Conservation (phyloP, 2,113 vertebrate species). For the Rhinoptilus africanus region DNA sequence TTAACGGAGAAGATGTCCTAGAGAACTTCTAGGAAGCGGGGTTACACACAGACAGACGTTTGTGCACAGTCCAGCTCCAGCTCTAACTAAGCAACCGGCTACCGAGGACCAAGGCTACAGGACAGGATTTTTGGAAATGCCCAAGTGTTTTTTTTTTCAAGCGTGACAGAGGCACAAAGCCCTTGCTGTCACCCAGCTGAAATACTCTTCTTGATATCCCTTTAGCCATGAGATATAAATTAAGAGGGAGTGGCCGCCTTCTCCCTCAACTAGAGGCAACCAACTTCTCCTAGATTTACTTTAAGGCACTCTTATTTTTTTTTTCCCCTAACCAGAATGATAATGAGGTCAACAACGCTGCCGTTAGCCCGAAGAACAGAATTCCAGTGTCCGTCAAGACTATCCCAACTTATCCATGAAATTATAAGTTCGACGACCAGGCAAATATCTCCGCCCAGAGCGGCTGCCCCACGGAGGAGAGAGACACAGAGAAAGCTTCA, state of each 20-base stretch:
- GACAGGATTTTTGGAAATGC: not conserved
- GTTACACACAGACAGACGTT: fast-evolving
- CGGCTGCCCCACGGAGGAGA: fast-evolving
- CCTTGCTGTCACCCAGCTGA: not conserved
- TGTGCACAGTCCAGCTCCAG: not conserved
- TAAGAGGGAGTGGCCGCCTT: not conserved
- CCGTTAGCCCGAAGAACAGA: not conserved
- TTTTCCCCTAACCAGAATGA: not conserved
- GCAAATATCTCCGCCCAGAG: not conserved
- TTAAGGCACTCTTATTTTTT: not conserved
- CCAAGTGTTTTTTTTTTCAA: not conserved
- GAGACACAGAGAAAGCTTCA: not conserved
- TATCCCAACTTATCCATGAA: not conserved
- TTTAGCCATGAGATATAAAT: not conserved
- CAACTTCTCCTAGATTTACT: not conserved
- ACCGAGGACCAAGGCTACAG: not conserved
- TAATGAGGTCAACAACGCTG: not conserved
- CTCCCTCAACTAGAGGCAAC: not conserved
- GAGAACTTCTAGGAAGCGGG: not conserved
- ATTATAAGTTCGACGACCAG: not conserved
- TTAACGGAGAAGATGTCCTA: not conserved
- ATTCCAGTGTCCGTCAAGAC: not conserved
- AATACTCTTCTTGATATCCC: not conserved
- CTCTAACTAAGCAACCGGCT: not conserved
- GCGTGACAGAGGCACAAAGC: not conserved